These are phyloP conservation scores for Hydropotes inermis DNA, from an alignment of 2,113 vertebrate species.

Conservation along the genomic window DNA sequence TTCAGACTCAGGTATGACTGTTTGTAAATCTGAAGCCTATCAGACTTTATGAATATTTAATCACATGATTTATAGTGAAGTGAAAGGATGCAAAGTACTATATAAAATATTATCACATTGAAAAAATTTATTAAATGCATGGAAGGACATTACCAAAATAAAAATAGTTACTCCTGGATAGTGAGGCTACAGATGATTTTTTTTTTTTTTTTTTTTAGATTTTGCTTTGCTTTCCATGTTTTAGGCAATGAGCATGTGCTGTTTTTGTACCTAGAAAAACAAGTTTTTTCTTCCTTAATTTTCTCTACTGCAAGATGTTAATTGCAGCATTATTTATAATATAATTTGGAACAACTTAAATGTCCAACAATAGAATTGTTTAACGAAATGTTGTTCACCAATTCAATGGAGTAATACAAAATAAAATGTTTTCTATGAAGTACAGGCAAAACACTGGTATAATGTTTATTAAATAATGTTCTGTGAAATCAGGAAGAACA, in stretches of 20 bases:
- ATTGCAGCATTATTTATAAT: slow-evolving; percentile 27
- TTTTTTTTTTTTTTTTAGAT: neutral
- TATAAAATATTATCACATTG: neutral
- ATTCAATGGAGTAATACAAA: neutral
- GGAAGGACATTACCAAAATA: neutral
- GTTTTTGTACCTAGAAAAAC: slow-evolving; percentile 1
- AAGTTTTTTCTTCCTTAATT: neutral
- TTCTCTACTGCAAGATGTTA: neutral
- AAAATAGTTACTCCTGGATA: neutral
- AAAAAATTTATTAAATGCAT: neutral
- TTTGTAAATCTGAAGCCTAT: neutral
- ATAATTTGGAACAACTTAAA: neutral
- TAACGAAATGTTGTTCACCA: neutral
- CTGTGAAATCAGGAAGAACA: neutral
- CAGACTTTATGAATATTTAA: neutral
- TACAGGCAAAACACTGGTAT: neutral
- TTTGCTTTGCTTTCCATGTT: neutral
- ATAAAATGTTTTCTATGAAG: neutral
- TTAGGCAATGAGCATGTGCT: neutral
- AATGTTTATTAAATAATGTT: neutral
- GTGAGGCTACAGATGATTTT: neutral
- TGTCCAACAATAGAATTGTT: neutral
- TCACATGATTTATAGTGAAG: neutral
- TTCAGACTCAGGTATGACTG: neutral
- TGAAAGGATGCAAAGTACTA: neutral